These are phyloP conservation scores for Acropternis orthonyx DNA, from an alignment of 2,797 vertebrate species.

Conservation along the genomic window DNA sequence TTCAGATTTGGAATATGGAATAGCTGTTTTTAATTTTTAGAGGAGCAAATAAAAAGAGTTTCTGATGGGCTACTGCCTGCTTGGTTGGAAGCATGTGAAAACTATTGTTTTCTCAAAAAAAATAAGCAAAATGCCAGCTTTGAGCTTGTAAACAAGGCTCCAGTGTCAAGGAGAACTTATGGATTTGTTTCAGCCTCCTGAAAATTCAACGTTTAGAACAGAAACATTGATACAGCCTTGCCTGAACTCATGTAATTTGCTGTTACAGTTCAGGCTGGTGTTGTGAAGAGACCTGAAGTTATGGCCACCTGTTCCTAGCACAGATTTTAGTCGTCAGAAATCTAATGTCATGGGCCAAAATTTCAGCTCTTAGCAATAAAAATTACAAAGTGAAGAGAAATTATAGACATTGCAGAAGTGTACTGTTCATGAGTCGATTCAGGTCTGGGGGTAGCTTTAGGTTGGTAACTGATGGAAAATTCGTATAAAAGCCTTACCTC, in stretches of 20 bases:
- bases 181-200: neutral
- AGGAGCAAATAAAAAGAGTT: neutral
- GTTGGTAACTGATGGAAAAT: conserved; percentile 2
- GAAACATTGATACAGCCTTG: neutral
- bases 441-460: neutral
- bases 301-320: neutral
- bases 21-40: neutral
- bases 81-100: neutral
- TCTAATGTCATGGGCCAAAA: conserved; percentile 1
- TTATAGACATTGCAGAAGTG: conserved; percentile 37
- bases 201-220: neutral
- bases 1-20: neutral
- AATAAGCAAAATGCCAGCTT: neutral
- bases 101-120: neutral
- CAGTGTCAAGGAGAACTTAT: neutral
- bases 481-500: neutral
- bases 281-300: neutral
- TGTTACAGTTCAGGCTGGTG: neutral
- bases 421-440: neutral
- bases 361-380: conserved; percentile 31
- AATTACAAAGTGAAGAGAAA: conserved; percentile 6
- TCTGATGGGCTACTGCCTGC: neutral
- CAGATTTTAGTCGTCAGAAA: conserved; percentile 27
- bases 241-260: neutral
- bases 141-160: neutral